Conservation (phyloP, 2,797 vertebrate species). For the Emys orbicularis region DNA sequence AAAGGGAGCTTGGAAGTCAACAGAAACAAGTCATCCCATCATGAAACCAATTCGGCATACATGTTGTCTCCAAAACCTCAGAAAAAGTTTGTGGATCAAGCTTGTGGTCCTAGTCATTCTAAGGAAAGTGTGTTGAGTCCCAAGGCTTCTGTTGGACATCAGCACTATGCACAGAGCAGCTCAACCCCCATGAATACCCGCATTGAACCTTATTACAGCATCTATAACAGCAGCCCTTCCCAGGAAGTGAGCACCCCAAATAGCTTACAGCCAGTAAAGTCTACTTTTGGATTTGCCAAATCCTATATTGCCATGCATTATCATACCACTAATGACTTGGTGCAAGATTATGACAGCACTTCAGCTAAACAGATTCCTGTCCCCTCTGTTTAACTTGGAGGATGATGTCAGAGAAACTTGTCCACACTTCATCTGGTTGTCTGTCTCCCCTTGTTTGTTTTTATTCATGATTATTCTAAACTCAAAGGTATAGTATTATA, state of each 20-base stretch:
- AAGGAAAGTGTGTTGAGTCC: constrained; percentile 91
- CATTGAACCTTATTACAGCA: constrained; percentile 96
- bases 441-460: neutral
- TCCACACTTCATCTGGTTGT: neutral
- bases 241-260: constrained; percentile 87
- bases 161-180: constrained; percentile 90
- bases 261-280: constrained; percentile 87
- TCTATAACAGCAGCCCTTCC: constrained; percentile 94
- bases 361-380: constrained; percentile 90
- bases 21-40: constrained; percentile 97
- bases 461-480: neutral
- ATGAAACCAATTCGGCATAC: constrained; percentile 97
- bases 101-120: constrained; percentile 93
- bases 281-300: constrained; percentile 89
- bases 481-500: neutral
- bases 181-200: constrained; percentile 96
- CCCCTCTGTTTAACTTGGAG: constrained; percentile 86
- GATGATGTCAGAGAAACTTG: neutral
- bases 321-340: constrained; percentile 86
- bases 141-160: constrained; percentile 82
- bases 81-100: constrained; percentile 93
- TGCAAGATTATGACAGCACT: constrained; percentile 88
- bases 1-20: constrained; percentile 95
- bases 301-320: constrained; percentile 93
- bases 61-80: constrained; percentile 94